Conservation (phyloP, 2,888 invertebrate species). For the Machimus rusticus region DNA sequence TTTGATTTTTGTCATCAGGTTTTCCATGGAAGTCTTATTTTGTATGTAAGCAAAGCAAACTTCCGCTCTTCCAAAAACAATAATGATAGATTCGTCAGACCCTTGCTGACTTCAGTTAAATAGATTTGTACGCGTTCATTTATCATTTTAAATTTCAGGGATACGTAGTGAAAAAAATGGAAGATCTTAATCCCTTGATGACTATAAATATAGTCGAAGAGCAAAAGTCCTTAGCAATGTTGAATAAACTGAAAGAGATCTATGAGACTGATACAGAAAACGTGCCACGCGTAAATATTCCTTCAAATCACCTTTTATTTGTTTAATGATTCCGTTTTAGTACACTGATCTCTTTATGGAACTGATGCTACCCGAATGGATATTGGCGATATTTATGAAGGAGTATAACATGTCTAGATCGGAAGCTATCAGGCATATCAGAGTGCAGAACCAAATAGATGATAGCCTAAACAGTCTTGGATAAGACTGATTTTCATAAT, state of each 20-base stretch:
- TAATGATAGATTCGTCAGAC: too few species aligned
- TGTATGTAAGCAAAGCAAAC: too few species aligned
- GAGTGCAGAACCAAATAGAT: constrained; percentile 23
- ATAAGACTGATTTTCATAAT: not conserved
- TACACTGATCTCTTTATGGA: constrained; percentile 43
- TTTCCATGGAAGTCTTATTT: too few species aligned
- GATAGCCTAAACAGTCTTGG: not conserved
- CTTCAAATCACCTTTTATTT: not conserved
- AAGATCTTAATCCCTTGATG: not conserved
- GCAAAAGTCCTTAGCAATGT: not conserved
- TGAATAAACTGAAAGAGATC: constrained; percentile 23
- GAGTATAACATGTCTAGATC: constrained; percentile 17
- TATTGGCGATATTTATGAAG: constrained; percentile 43
- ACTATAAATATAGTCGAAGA: constrained; percentile 36
- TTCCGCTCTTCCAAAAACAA: too few species aligned
- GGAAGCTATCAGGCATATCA: constrained; percentile 40
- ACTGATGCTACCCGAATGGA: constrained; percentile 45
- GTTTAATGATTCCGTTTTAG: constrained; percentile 14
- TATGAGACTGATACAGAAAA: constrained; percentile 32
- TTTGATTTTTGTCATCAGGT: not conserved
- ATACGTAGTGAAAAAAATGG: not conserved
- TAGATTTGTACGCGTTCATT: not conserved
- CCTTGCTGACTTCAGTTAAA: not conserved
- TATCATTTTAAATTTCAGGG: not conserved
- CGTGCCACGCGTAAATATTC: constrained; percentile 24